Evolutionary conservation across 2,113 vertebrate genomes (phyloP).

Genomic region (Lonchura striata): DNA sequence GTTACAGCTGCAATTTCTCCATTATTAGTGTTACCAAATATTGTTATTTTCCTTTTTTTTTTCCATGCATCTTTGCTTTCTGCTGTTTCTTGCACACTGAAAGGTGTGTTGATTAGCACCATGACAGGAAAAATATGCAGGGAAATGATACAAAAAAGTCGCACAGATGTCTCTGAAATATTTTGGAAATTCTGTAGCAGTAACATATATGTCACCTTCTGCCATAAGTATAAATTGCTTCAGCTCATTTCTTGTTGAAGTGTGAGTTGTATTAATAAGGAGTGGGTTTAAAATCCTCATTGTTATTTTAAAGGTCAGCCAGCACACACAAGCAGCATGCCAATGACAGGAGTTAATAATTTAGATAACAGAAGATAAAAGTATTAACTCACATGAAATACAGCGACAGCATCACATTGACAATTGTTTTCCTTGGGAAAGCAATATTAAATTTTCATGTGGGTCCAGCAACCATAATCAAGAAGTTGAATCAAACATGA

Average conservation of each 20-base stretch:
- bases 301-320: conserved; percentile 4
- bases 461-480: neutral
- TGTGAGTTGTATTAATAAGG: conserved; percentile 8
- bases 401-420: neutral
- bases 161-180: neutral
- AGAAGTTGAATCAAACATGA: neutral
- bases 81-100: neutral
- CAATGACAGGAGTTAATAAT: neutral
- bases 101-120: neutral
- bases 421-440: neutral
- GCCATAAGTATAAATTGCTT: neutral
- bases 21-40: neutral
- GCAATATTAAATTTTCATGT: neutral
- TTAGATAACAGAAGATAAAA: neutral
- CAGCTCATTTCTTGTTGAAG: neutral
- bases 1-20: neutral
- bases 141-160: neutral
- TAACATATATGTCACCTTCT: neutral
- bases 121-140: neutral
- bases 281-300: neutral
- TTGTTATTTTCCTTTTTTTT: neutral
- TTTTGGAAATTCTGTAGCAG: conserved; percentile 12
- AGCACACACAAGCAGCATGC: neutral
- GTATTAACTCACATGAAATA: neutral
- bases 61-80: neutral